A percentile compares a stretch with the other conserved stretches of the same genome.
Conservation (phyloP, 2,888 invertebrate species). For the Acrobasis consociella region DNA sequence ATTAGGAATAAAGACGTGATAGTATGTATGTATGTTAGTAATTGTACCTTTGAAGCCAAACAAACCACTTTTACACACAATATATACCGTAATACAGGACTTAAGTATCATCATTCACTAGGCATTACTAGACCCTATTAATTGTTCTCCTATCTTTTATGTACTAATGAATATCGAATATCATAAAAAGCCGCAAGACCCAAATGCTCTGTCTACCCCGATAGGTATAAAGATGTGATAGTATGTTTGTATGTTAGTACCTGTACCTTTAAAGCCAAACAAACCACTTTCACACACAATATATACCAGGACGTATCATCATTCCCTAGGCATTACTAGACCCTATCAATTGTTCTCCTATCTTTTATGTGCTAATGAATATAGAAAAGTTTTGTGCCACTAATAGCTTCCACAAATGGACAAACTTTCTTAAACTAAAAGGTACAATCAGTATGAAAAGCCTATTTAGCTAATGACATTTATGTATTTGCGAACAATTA, state of each 20-base stretch:
- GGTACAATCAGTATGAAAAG: conserved; percentile 4
- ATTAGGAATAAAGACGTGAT: too few species aligned
- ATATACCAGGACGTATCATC: not conserved
- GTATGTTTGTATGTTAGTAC: too few species aligned
- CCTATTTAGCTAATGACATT: not conserved
- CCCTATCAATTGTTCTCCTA: not conserved
- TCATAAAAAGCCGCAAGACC: too few species aligned
- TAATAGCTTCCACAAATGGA: conserved; percentile 17
- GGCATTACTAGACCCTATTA: not conserved
- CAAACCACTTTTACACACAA: not conserved
- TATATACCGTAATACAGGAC: not conserved
- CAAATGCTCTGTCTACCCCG: too few species aligned
- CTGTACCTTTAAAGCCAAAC: not conserved
- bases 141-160: conserved; percentile 4
- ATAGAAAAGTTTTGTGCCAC: conserved; percentile 4
- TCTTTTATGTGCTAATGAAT: conserved; percentile 10
- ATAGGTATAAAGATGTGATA: too few species aligned
- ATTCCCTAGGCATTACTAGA: not conserved
- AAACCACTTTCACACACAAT: not conserved
- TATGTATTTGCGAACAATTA: not conserved
- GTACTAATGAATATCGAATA: conserved; percentile 3
- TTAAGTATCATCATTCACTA: not conserved
- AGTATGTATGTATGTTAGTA: too few species aligned
- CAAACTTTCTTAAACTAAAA: conserved; percentile 4
- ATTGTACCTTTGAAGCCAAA: not conserved